Conservation (phyloP, 2,888 invertebrate genomes). For the Drosophila pseudotalamancana region DNA sequence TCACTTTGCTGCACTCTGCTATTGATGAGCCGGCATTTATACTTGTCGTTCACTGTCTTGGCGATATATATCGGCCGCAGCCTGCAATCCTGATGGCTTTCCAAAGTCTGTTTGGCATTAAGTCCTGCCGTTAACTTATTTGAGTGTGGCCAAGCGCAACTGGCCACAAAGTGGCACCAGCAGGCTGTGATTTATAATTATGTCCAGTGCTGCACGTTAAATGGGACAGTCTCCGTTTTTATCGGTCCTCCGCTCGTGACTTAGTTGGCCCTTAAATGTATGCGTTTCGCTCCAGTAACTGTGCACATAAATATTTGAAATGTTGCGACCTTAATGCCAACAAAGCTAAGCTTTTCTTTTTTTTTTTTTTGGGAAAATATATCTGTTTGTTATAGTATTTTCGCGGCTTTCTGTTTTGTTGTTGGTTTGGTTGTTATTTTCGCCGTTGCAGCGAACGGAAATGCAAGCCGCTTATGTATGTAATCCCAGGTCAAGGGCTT, state of each 20-base stretch:
- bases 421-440: slow-evolving; percentile 18
- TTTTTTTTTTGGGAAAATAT: neutral
- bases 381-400: slow-evolving; percentile 21
- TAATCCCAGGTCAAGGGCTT: slow-evolving; percentile 63
- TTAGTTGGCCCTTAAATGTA: slow-evolving; percentile 41
- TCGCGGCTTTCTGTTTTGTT: too few species aligned
- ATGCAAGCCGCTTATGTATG: slow-evolving; percentile 65
- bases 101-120: slow-evolving; percentile 65
- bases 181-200: slow-evolving; percentile 68
- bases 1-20: slow-evolving; percentile 46
- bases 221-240: slow-evolving; percentile 14
- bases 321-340: slow-evolving; percentile 37
- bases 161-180: slow-evolving; percentile 18
- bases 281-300: slow-evolving; percentile 48
- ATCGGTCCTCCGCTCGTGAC: slow-evolving; percentile 15
- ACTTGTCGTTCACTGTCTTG: slow-evolving; percentile 67
- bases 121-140: slow-evolving; percentile 71
- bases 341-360: slow-evolving; percentile 21
- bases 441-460: slow-evolving; percentile 16
- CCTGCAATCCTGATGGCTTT: slow-evolving; percentile 64
- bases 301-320: slow-evolving; percentile 59
- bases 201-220: slow-evolving; percentile 41
- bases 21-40: slow-evolving; percentile 70
- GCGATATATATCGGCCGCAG: slow-evolving; percentile 47
- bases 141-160: slow-evolving; percentile 54